Conservation (phyloP, 2,797 vertebrate genomes). For the Sebastes iracundus region DNA sequence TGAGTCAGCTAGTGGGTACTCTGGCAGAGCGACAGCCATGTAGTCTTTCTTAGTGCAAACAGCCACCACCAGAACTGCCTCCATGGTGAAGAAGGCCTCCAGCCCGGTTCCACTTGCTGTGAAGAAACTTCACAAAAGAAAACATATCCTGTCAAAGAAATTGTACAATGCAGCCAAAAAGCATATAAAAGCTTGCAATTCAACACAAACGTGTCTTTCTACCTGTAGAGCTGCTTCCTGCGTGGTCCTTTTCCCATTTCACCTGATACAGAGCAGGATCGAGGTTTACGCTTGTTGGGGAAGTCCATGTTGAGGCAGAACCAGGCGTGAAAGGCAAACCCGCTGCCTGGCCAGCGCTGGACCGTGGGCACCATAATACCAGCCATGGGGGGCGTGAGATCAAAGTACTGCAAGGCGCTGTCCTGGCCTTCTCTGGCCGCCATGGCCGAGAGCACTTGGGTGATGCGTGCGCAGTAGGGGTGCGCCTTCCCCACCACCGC, state of each 20-base stretch:
- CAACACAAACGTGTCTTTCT: not conserved
- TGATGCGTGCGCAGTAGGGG: constrained; percentile 80
- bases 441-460: constrained; percentile 90
- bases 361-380: constrained; percentile 96
- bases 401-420: constrained; percentile 92
- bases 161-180: not conserved
- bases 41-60: constrained; percentile 99
- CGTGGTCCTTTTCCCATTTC: constrained; percentile 82
- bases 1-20: constrained; percentile 87
- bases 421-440: constrained; percentile 83
- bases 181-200: not conserved
- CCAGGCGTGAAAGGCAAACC: constrained; percentile 97
- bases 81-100: constrained; percentile 94
- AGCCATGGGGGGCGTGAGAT: constrained; percentile 93
- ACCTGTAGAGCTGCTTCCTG: constrained; percentile 97
- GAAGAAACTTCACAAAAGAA: constrained; percentile 87
- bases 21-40: constrained; percentile 89
- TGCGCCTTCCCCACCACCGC: constrained; percentile 61
- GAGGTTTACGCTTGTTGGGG: constrained; percentile 47
- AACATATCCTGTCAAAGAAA: not conserved
- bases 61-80: constrained; percentile 93
- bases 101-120: constrained; percentile 92
- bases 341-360: constrained; percentile 91
- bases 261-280: constrained; percentile 29
- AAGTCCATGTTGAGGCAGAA: constrained; percentile 88